A percentile compares a stretch with the other conserved stretches of the same genome.
phyloP scores from a whole-genome alignment of 2,888 invertebrate species.

The Chloromyia formosa region DNA sequence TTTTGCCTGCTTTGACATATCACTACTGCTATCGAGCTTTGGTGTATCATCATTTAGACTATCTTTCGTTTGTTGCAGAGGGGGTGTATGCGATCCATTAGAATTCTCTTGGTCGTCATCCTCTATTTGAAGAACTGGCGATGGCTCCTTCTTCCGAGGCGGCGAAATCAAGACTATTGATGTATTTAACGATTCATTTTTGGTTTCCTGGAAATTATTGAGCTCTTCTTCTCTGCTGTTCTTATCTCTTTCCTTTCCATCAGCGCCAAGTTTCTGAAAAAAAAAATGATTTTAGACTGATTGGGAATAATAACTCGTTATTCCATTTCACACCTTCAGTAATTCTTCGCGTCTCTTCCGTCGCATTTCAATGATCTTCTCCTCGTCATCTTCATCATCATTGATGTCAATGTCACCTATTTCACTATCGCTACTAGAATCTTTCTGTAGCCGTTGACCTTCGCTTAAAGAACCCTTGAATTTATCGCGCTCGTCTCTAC shows the following conservation, averaged over 20 bases:
- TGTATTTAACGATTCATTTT: neutral
- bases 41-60: constrained; percentile 10
- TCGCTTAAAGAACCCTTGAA: constrained; percentile 81
- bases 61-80: constrained; percentile 38
- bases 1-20: constrained; percentile 53
- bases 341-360: constrained; percentile 84
- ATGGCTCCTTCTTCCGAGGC: neutral
- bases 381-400: constrained; percentile 91
- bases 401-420: constrained; percentile 76
- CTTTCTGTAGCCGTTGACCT: constrained; percentile 75
- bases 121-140: constrained; percentile 29
- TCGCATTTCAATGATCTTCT: constrained; percentile 87
- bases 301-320: neutral
- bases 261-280: constrained; percentile 67
- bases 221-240: neutral
- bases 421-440: constrained; percentile 77
- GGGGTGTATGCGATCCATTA: constrained; percentile 52
- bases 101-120: constrained; percentile 48
- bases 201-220: neutral
- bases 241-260: constrained; percentile 1
- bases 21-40: constrained; percentile 16
- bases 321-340: constrained; percentile 71
- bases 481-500: constrained; percentile 66
- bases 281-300: neutral
- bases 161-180: neutral